These are phyloP conservation scores for Drosophila guanche DNA, from an alignment of 1,140 invertebrate genomes.

Conservation along the genomic window DNA sequence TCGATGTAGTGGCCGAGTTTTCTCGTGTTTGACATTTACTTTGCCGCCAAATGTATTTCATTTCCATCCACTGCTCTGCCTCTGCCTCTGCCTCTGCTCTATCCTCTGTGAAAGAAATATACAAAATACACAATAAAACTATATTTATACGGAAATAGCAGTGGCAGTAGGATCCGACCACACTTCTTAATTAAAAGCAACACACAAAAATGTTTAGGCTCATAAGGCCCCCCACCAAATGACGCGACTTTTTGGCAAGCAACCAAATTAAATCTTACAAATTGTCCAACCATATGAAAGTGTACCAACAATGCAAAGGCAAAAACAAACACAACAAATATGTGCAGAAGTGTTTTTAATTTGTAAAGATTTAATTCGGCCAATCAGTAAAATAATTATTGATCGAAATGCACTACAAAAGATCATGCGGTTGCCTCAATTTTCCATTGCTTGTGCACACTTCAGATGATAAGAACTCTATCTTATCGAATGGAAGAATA, in stretches of 20 bases:
- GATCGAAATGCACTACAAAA: too few species aligned
- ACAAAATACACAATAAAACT: constrained; percentile 33
- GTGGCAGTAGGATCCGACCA: constrained; percentile 15
- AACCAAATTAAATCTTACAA: constrained; percentile 70
- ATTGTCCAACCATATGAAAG: constrained; percentile 28
- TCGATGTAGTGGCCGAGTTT: constrained; percentile 27
- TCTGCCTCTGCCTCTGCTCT: neutral
- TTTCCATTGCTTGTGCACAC: too few species aligned
- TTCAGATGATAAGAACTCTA: too few species aligned
- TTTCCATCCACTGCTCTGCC: constrained; percentile 25
- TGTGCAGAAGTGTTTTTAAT: neutral
- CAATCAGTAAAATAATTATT: too few species aligned
- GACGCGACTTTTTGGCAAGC: constrained; percentile 60
- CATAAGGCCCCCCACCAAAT: constrained; percentile 25
- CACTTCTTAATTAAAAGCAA: constrained; percentile 65
- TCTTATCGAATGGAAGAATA: too few species aligned
- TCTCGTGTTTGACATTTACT: constrained; percentile 28
- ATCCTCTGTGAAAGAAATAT: constrained; percentile 23
- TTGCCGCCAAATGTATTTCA: constrained; percentile 38
- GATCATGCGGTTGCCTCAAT: too few species aligned
- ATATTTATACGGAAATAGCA: constrained; percentile 17
- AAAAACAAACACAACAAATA: neutral
- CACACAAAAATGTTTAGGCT: constrained; percentile 46
- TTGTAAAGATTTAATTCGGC: too few species aligned
- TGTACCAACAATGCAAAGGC: neutral